These are phyloP conservation scores for Uropetala carovei DNA, from an alignment of 2,888 invertebrate species.

Conservation along the genomic window DNA sequence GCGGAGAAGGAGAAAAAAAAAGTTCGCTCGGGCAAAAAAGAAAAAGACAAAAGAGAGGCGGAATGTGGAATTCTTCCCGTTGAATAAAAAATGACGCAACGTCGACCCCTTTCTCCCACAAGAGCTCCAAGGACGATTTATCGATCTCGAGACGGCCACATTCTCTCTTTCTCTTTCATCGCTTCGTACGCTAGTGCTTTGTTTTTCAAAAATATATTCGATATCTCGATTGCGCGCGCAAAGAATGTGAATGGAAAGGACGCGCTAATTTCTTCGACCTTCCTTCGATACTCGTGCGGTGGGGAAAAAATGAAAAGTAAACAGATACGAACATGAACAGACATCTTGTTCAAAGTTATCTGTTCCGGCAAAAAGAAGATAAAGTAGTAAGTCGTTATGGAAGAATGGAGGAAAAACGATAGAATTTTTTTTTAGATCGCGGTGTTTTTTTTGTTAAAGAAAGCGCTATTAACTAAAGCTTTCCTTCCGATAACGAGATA, in stretches of 20 bases:
- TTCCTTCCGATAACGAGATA: too few species aligned
- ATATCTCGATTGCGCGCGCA: not conserved
- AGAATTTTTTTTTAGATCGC: too few species aligned
- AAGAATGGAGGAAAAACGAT: too few species aligned
- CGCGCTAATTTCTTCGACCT: not conserved
- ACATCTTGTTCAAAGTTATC: not conserved
- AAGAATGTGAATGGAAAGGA: not conserved
- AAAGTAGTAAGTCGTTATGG: too few species aligned
- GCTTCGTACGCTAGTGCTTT: not conserved
- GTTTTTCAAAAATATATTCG: too few species aligned
- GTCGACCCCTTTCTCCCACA: not conserved
- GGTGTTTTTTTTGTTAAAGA: too few species aligned
- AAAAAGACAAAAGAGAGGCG: not conserved
- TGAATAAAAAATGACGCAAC: not conserved
- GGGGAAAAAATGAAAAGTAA: not conserved
- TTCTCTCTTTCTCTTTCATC: not conserved
- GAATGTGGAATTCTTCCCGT: not conserved
- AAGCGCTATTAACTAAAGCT: too few species aligned
- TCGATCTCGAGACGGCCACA: not conserved
- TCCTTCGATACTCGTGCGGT: not conserved
- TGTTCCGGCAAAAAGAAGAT: too few species aligned
- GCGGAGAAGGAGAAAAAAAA: not conserved
- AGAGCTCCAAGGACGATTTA: constrained; percentile 2
- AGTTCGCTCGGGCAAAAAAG: not conserved
- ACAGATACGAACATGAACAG: not conserved